Base-by-base conservation (phyloP, 2,797 vertebrate genomes). In the Anguilla marmorata region DNA sequence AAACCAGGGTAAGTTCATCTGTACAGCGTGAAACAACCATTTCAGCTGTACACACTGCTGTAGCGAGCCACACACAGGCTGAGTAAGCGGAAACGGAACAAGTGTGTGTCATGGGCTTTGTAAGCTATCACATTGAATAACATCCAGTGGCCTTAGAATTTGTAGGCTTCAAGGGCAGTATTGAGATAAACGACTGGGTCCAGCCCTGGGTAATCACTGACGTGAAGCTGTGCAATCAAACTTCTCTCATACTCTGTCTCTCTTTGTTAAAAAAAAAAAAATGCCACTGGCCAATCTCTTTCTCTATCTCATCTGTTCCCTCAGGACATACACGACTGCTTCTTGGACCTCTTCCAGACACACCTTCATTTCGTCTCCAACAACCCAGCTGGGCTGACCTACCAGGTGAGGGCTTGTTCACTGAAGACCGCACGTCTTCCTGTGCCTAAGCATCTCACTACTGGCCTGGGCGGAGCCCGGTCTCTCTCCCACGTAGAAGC, bases 311-410 rank as follows among this genome's bases (percentile, higher is more conserved):
- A 24, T 16, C n/a, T 91, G 19, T 94, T 58, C 83, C 86, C 87
- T 45, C 92, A 99, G 99, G 98, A 99, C 89, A 88, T 96, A 90
- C 97, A 97, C 0, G 97, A 98, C 91, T 99, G 99, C 93, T 99
- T 97, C 93, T 93, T 99, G 96, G 98, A 99, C 91, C 95, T 99
- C 4, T 99, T 99, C 93, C 97, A 98, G 92, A 97, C 97, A 83
- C 95, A 98, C 93, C 97, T 99, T 90, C 98, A 99, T 93, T 99
- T 99, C 92, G 97, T 99, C 90, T 98, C 98, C 9, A 93, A 95
- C 76, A 97, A 97, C 89, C 95, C 97, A 5, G 96, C 95, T 0
- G 97, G 97, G 88, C 93, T 98, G 91, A 98, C 97, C 41, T 98
- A 98, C 92, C 98, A 99, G 97, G 99, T 99, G 92, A 91, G 93